Evolutionary conservation across 2,113 vertebrate species (phyloP).

Genomic region (Mesoclemmys tuberculata): DNA sequence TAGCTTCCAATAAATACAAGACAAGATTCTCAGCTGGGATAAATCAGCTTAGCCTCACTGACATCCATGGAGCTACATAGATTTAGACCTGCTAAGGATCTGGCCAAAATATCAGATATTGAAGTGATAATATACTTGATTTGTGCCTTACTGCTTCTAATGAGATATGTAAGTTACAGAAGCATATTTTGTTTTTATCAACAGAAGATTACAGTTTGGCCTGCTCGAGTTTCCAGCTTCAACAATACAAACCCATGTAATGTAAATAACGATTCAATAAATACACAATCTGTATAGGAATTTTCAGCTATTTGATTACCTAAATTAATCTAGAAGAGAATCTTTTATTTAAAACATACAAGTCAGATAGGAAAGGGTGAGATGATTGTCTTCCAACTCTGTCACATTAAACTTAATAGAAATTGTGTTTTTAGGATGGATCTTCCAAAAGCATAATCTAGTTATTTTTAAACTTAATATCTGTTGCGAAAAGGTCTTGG

Average conservation of each 20-base stretch:
- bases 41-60: background rate
- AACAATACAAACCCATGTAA: background rate
- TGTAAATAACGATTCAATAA: background rate
- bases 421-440: constrained; percentile 3
- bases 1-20: background rate
- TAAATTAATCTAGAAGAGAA: background rate
- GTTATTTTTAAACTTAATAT: constrained; percentile 1
- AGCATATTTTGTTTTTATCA: background rate
- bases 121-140: background rate
- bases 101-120: background rate
- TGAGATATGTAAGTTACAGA: background rate
- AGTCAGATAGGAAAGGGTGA: background rate
- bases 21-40: background rate
- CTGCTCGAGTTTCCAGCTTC: background rate
- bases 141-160: background rate
- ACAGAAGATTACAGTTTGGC: background rate
- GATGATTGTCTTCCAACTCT: background rate
- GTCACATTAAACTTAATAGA: background rate
- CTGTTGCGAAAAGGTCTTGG: background rate
- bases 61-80: background rate
- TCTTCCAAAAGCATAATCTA: background rate
- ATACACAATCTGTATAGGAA: background rate
- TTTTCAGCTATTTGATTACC: background rate
- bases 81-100: background rate
- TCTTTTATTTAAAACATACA: background rate